Evolutionary conservation across 2,113 vertebrate genomes (phyloP).

Genomic region (Charadrius vociferus): DNA sequence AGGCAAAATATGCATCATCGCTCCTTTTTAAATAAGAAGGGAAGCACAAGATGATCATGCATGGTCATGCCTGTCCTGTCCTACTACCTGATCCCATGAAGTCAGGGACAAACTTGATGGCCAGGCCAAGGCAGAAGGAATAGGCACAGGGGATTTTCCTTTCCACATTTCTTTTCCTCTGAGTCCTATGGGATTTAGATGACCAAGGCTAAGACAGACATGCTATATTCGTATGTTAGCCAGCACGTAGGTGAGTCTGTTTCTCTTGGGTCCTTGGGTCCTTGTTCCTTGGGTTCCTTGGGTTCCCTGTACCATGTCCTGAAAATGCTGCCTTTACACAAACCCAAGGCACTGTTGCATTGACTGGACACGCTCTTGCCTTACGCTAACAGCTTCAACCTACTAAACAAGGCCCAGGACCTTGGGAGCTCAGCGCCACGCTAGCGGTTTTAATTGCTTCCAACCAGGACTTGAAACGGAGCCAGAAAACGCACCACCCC

Average conservation of each 20-base stretch:
- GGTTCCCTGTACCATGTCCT: rapidly evolving
- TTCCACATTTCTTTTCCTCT: not conserved
- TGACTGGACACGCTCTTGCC: rapidly evolving
- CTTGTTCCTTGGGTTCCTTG: too few relatives aligned
- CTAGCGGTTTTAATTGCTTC: not conserved
- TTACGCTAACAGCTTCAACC: not conserved
- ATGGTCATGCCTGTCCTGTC: not conserved
- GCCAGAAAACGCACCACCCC: not conserved
- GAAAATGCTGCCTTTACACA: not conserved
- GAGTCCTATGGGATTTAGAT: not conserved
- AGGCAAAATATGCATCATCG: not conserved
- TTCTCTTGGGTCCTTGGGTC: not conserved
- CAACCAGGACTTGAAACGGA: not conserved
- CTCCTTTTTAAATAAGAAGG: not conserved
- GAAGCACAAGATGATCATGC: not conserved
- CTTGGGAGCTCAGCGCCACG: not conserved
- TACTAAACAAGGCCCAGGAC: not conserved
- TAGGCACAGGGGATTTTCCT: not conserved
- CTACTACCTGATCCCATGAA: not conserved
- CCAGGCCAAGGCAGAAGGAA: not conserved
- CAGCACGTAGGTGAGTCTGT: rapidly evolving
- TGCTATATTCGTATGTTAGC: not conserved
- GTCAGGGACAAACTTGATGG: not conserved
- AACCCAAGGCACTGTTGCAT: not conserved
- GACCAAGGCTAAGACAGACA: not conserved